Percentiles rank a stretch among this genome's conserved stretches.
These are phyloP conservation scores for Neelides sp. DNA, from an alignment of 1,140 invertebrate species.

Conservation along the genomic window DNA sequence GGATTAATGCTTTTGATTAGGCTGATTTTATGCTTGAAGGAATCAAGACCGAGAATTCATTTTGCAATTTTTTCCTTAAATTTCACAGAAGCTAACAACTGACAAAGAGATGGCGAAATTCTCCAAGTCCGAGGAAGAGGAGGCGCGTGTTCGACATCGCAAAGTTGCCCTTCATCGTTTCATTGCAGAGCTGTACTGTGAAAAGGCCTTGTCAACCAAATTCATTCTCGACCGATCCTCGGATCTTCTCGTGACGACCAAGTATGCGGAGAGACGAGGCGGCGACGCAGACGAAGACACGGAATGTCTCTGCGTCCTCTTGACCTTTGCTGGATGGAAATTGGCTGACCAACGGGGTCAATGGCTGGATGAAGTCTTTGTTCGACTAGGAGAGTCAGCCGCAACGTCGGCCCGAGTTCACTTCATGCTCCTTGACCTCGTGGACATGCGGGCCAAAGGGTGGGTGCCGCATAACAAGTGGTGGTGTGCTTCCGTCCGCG, in stretches of 20 bases:
- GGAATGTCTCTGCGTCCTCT: conserved; percentile 24
- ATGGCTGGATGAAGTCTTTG: conserved; percentile 22
- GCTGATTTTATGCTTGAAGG: too few species aligned
- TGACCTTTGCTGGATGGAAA: conserved; percentile 23
- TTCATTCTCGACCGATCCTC: conserved; percentile 18
- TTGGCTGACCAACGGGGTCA: conserved; percentile 12
- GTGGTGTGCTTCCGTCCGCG: conserved; percentile 22
- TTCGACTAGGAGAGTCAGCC: conserved; percentile 6
- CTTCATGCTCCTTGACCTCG: conserved; percentile 27
- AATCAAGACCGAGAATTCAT: too few species aligned
- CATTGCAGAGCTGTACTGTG: conserved; percentile 24
- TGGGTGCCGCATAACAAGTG: conserved; percentile 28
- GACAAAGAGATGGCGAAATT: conserved; percentile 22
- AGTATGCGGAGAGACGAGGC: not conserved
- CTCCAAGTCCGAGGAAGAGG: conserved; percentile 1
- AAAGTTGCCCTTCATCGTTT: conserved; percentile 25
- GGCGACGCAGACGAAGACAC: conserved; percentile 11
- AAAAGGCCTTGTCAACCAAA: conserved; percentile 19
- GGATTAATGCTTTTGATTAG: not conserved
- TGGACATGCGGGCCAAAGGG: conserved; percentile 20
- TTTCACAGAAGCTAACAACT: conserved; percentile 18
- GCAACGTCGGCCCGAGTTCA: conserved; percentile 23
- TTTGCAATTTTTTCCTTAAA: not conserved
- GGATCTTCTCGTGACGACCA: conserved; percentile 15
- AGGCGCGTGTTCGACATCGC: conserved; percentile 6